Percentiles rank a stretch among this genome's conserved stretches.
Conservation (phyloP, 2,113 vertebrate genomes). For the Colius striatus region DNA sequence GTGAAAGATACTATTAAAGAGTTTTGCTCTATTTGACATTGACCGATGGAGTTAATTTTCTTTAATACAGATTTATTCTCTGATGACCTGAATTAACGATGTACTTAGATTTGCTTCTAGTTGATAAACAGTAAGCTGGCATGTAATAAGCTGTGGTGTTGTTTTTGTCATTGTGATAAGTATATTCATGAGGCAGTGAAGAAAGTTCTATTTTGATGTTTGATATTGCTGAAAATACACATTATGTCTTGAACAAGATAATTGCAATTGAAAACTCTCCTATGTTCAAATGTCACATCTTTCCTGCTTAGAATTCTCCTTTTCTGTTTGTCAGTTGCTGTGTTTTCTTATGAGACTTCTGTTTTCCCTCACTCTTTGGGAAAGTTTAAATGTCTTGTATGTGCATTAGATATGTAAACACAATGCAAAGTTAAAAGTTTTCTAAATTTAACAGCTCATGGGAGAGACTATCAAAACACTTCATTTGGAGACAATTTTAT, state of each 20-base stretch:
- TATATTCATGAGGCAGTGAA: neutral
- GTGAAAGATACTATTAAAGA: neutral
- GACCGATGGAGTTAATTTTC: conserved; percentile 53
- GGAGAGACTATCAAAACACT: neutral
- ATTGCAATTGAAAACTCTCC: neutral
- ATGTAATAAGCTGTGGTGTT: neutral
- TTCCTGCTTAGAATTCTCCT: neutral
- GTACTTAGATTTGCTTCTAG: conserved; percentile 35
- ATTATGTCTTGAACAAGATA: neutral
- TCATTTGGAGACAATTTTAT: neutral
- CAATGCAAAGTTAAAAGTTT: neutral
- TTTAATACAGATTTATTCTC: conserved; percentile 36
- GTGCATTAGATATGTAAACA: neutral
- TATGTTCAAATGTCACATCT: neutral
- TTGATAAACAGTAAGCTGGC: conserved; percentile 22
- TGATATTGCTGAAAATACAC: conserved; percentile 6
- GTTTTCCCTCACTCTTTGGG: neutral
- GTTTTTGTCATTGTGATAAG: conserved; percentile 15
- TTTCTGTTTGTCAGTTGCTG: neutral
- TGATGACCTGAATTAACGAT: conserved; percentile 6
- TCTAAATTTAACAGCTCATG: neutral
- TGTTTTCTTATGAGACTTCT: neutral
- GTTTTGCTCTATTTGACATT: neutral
- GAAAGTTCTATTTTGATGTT: neutral
- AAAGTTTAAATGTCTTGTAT: neutral